phyloP scores from a whole-genome alignment of 2,113 vertebrate species.

The Leucopsar rothschildi region DNA sequence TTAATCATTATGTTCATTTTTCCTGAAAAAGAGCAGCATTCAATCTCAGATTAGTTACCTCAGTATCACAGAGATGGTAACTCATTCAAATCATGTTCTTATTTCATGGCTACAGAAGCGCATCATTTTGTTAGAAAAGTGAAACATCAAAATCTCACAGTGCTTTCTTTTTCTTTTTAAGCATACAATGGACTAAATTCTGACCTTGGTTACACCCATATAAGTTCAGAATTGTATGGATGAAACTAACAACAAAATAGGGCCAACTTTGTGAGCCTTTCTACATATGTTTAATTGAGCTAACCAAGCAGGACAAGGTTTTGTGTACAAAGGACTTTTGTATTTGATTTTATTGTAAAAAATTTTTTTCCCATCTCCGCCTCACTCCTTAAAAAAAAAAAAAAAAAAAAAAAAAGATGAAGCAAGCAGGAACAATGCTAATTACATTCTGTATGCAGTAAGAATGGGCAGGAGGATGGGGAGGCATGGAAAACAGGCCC shows the following conservation, averaged over 20 bases:
- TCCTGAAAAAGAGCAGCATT: background rate
- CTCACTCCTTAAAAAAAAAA: background rate
- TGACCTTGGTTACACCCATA: background rate
- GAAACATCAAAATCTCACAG: background rate
- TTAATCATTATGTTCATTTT: background rate
- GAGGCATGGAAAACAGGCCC: conserved; percentile 53
- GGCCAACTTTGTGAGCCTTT: background rate
- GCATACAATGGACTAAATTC: conserved; percentile 12
- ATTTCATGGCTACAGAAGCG: background rate
- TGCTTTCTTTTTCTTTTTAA: conserved; percentile 2
- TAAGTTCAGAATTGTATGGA: conserved; percentile 10
- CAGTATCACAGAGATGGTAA: background rate
- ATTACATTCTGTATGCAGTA: conserved; percentile 55
- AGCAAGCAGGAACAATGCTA: conserved; percentile 54
- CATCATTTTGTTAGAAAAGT: background rate
- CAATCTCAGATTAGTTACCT: background rate
- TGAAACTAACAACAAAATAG: background rate
- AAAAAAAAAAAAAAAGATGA: background rate
- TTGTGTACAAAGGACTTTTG: conserved; percentile 22
- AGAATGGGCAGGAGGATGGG: conserved; percentile 54
- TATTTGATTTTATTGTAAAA: conserved; percentile 33
- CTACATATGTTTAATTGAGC: conserved; percentile 1
- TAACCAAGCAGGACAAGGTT: background rate
- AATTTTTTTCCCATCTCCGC: background rate
- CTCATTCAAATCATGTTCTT: background rate